Base-by-base conservation (phyloP, 2,888 invertebrate species). In the Drosophila seclusa region DNA sequence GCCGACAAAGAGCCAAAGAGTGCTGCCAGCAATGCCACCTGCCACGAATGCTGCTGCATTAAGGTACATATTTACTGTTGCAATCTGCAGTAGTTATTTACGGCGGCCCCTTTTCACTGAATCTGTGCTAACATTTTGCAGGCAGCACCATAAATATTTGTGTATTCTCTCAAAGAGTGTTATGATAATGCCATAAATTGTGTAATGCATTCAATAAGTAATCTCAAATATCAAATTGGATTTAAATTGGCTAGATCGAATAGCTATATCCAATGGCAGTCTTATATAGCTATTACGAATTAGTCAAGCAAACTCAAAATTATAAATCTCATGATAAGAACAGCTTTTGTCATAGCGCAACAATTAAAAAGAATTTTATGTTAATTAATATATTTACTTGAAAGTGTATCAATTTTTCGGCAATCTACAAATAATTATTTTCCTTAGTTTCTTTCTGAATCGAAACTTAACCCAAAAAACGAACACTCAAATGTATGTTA, bases 11-110 rank as follows among this genome's bases (percentile, higher is more conserved):
- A 57, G 45, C 45, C 63, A 58, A 50, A 24, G 29, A 53, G 49
- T 50, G 54, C 52, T 27, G 18, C 11, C 58, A 50, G 49, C 42
- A 38, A 29, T 8, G 1, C 18, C 60, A 63, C 58, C 62, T 34
- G 40, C 42, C 27, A 31, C 24, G 40, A 34, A 40, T 34, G 38
- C 11, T 57, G 53, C 65, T 60, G 72, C 76, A 78, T 68, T 76
- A 52, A 57, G 16, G 31, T 53, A 59, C 45, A 42, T 62, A 61
- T 80, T 76, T 73, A 76, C 73, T 58, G 73, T 76, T 78, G 78
- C 80, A 80, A 80, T 78, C 80, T 66, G 80, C 54, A 50, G 57
- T 34, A 63, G 73, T 72, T 63, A 49, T 76, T 68, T 63, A 68
- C 49, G 64, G 36, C 52, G 21, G 13, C 42, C 13, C 49, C 40